Base-by-base conservation (phyloP, 2,797 vertebrate genomes). In the Leptoclinus maculatus region DNA sequence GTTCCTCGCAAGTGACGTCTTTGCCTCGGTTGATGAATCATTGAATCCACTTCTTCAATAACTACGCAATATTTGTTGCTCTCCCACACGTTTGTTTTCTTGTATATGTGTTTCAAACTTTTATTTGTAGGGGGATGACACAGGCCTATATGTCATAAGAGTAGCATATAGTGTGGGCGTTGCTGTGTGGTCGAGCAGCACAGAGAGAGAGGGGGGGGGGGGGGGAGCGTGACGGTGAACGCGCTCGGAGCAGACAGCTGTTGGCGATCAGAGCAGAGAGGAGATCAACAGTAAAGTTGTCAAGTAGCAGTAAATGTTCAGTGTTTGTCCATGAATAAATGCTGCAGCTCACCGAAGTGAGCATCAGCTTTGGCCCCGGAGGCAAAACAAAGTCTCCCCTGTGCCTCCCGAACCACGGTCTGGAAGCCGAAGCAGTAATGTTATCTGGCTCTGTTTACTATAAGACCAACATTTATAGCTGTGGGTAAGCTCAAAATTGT, bases 311-410 rank as follows among this genome's bases (percentile, higher is more conserved):
- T 63, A 43, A 27, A 63, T 63, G 60, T 43, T 43, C 60, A 63
- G 60, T 63, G 39, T 63, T 63, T 63, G 14, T 19, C 60, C 39
- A 43, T 63, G 39, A 63, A 43, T 63, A 43, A 41, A 63, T 6
- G 23, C 60, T 25, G 25, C 60, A 41, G 39, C 60, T 63, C 39
- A 27, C 39, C 23, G 1, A 17, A 63, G 60, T 63, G 23, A 38
- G 58, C 38, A 43, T 63, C 60, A 11, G 23, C 60, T 63, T 29
- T 10, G 16, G 60, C 39, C 38, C 39, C 25, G 60, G 5, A 43
- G 60, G 39, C 39, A 19, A 63, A 63, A 63, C 23, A 63, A 63
- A 43, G 60, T 19, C 9, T 27, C 60, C 60, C 60, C 16, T 27
- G 60, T 43, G 23, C 39, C 16, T 27, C 23, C 16, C 9, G 8